Conservation (phyloP, 2,797 vertebrate species). For the Brachyrhaphis roseni region DNA sequence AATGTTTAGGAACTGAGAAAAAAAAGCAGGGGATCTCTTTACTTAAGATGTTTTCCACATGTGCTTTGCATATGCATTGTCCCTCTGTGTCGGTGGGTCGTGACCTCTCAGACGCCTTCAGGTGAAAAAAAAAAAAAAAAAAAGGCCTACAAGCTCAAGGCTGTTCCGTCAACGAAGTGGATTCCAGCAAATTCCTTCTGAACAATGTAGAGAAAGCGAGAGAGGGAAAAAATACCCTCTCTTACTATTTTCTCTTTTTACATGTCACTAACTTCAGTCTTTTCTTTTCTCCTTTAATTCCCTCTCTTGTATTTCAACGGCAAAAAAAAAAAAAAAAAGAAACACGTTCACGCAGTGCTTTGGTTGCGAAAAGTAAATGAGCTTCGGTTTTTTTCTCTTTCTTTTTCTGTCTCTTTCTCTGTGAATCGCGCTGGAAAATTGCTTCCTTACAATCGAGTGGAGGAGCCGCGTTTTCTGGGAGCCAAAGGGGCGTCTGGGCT, state of each 20-base stretch:
- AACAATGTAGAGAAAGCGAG: slow-evolving; percentile 57
- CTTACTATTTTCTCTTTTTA: slow-evolving; percentile 85
- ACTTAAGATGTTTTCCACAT: background rate
- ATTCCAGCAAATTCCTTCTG: slow-evolving; percentile 92
- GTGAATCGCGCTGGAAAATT: slow-evolving; percentile 89
- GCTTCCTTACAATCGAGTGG: slow-evolving; percentile 87
- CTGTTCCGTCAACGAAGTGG: slow-evolving; percentile 85
- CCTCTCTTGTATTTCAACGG: slow-evolving; percentile 86
- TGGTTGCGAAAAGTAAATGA: slow-evolving; percentile 92
- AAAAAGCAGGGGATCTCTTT: background rate
- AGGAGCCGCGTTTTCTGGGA: slow-evolving; percentile 85
- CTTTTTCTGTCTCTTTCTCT: background rate
- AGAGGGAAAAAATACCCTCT: slow-evolving; percentile 68
- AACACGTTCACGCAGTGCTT: slow-evolving; percentile 96
- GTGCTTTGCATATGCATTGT: background rate
- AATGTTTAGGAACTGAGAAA: background rate
- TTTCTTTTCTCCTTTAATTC: slow-evolving; percentile 86
- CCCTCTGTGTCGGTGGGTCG: background rate
- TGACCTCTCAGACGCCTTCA: slow-evolving; percentile 59
- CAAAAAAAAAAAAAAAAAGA: slow-evolving; percentile 90
- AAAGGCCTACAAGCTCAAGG: slow-evolving; percentile 88
- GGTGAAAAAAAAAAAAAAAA: slow-evolving; percentile 78
- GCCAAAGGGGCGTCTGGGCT: slow-evolving; percentile 86
- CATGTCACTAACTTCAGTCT: slow-evolving; percentile 87
- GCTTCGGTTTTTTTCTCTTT: slow-evolving; percentile 62